Conservation (phyloP, 2,797 vertebrate species). For the Meriones psammophilus region DNA sequence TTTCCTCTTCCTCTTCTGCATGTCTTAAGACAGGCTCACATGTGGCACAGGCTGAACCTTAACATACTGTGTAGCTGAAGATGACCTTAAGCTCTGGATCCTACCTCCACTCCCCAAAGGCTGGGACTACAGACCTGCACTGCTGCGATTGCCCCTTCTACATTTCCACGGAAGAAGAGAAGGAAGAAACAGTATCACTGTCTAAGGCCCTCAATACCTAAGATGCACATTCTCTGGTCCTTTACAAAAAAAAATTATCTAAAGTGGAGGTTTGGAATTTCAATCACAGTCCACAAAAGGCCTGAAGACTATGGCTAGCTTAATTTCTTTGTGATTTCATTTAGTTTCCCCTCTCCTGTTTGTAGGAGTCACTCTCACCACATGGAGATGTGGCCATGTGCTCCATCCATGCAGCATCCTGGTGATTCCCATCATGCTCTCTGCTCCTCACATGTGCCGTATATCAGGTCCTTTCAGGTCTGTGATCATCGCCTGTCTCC, state of each 20-base stretch:
- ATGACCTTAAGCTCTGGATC: not conserved
- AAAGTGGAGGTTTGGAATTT: not conserved
- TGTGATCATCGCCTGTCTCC: not conserved
- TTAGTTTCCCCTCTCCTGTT: not conserved
- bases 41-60: not conserved
- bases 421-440: not conserved
- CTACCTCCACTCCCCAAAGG: not conserved
- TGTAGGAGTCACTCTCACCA: not conserved
- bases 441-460: not conserved
- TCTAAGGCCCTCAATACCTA: not conserved
- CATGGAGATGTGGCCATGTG: fast-evolving
- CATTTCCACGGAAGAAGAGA: not conserved
- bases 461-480: not conserved
- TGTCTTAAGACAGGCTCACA: not conserved
- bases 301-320: not conserved
- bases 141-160: not conserved
- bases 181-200: not conserved
- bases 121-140: not conserved
- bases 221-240: not conserved
- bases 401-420: not conserved
- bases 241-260: not conserved
- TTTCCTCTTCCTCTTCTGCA: not conserved
- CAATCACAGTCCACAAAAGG: not conserved
- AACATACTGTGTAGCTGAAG: not conserved
- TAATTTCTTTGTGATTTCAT: not conserved